Percentiles rank a stretch among this genome's conserved stretches.
Evolutionary conservation across 2,797 vertebrate species (phyloP).

Genomic region (Chaunax sp.): DNA sequence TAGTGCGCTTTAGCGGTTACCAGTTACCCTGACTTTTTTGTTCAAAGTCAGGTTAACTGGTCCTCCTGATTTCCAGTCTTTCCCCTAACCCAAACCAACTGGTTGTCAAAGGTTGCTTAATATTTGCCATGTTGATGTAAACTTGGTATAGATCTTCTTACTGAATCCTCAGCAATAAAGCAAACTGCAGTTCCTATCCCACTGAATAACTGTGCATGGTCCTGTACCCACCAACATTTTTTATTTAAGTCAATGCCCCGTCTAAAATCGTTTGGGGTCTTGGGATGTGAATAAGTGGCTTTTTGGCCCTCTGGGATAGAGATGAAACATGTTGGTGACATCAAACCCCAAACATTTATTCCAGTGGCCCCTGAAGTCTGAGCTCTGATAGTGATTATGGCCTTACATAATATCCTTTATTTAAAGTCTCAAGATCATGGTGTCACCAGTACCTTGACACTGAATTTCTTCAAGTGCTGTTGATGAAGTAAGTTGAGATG

Average conservation of each 20-base stretch:
- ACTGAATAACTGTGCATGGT: not conserved
- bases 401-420: constrained; percentile 62
- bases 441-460: constrained; percentile 55
- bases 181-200: not conserved
- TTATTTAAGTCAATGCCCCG: not conserved
- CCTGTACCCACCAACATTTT: not conserved
- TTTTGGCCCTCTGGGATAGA: constrained; percentile 21
- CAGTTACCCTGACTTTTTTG: too few species aligned
- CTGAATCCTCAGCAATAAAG: not conserved
- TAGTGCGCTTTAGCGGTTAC: too few species aligned
- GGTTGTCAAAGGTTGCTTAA: not conserved
- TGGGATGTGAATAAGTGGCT: not conserved
- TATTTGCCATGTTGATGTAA: not conserved
- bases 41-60: too few species aligned
- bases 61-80: not conserved
- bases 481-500: constrained; percentile 76
- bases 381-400: constrained; percentile 69
- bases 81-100: not conserved
- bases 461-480: constrained; percentile 63
- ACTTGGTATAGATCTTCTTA: not conserved
- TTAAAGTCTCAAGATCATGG: constrained; percentile 64
- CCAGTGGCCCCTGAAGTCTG: constrained; percentile 30
- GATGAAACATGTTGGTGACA: constrained; percentile 39
- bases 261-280: not conserved
- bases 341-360: constrained; percentile 41